Percentiles rank a stretch among this genome's conserved stretches.
These are phyloP conservation scores for Tenodera sinensis DNA, from an alignment of 2,888 invertebrate species.

Conservation along the genomic window DNA sequence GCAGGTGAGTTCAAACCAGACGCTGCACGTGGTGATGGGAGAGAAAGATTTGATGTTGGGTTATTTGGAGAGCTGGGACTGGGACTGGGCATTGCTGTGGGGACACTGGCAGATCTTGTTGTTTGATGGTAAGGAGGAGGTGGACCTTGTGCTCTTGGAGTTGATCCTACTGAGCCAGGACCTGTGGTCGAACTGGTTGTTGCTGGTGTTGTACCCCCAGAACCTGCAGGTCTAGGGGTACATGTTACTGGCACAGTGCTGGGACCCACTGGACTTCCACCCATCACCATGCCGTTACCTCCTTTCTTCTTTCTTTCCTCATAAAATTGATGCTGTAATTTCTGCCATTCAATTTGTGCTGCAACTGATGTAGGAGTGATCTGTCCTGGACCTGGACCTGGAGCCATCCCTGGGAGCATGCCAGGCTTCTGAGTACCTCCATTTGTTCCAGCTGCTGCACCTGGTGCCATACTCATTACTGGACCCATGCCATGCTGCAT, in stretches of 20 bases:
- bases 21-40: constrained; percentile 70
- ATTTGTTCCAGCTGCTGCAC: constrained; percentile 30
- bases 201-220: constrained; percentile 38
- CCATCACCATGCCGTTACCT: constrained; percentile 44
- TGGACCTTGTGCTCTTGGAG: constrained; percentile 58
- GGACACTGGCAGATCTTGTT: constrained; percentile 68
- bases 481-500: constrained; percentile 21
- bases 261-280: constrained; percentile 45
- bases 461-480: constrained; percentile 33
- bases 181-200: constrained; percentile 35
- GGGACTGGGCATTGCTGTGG: constrained; percentile 69
- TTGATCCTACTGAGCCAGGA: constrained; percentile 43
- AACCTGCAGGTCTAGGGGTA: constrained; percentile 53
- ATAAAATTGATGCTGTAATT: constrained; percentile 82
- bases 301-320: constrained; percentile 62
- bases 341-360: constrained; percentile 85
- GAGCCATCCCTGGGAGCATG: constrained; percentile 33
- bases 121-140: constrained; percentile 75
- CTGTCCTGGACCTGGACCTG: constrained; percentile 24
- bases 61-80: constrained; percentile 70
- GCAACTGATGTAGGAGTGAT: constrained; percentile 42
- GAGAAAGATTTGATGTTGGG: constrained; percentile 64
- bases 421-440: constrained; percentile 19
- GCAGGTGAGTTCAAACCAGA: constrained; percentile 68
- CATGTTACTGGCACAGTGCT: constrained; percentile 42